Conservation (phyloP, 2,888 invertebrate species). For the Polylopha cassiicola region DNA sequence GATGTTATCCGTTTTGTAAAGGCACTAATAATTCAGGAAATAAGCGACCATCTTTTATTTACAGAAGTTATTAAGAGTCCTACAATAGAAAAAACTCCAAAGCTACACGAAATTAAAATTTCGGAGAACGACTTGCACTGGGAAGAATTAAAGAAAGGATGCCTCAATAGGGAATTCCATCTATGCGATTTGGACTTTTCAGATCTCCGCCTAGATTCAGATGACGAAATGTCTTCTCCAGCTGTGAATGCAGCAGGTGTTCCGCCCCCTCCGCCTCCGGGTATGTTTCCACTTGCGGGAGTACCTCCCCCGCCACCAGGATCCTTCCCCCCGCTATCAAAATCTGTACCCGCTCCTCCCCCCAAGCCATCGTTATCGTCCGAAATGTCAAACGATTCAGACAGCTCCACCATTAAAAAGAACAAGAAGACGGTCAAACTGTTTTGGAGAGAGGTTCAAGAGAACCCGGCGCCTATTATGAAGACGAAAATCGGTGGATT, state of each 20-base stretch:
- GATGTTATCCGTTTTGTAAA: not conserved
- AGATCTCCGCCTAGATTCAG: conserved; percentile 92
- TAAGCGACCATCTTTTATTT: conserved; percentile 33
- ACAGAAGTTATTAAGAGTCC: conserved; percentile 84
- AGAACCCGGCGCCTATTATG: conserved; percentile 78
- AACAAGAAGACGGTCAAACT: conserved; percentile 98
- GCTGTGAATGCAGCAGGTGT: conserved; percentile 80
- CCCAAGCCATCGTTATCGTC: conserved; percentile 52
- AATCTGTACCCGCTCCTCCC: conserved; percentile 56
- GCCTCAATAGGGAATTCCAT: conserved; percentile 84
- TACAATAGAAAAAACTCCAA: conserved; percentile 81
- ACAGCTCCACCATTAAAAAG: conserved; percentile 81
- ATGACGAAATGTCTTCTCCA: conserved; percentile 85
- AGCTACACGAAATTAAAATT: conserved; percentile 84
- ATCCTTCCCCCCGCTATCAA: conserved; percentile 63
- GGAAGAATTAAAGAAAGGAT: conserved; percentile 89
- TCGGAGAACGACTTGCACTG: conserved; percentile 96
- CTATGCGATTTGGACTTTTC: conserved; percentile 98
- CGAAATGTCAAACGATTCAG: conserved; percentile 58
- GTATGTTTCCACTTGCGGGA: conserved; percentile 73
- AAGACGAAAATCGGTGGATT: conserved; percentile 81
- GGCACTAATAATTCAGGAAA: too few relatives aligned
- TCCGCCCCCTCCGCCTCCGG: conserved; percentile 88
- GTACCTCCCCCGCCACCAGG: conserved; percentile 73
- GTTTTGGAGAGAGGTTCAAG: conserved; percentile 97